Evolutionary conservation across 2,797 vertebrate genomes (phyloP).

Genomic region (Botia almorhae): DNA sequence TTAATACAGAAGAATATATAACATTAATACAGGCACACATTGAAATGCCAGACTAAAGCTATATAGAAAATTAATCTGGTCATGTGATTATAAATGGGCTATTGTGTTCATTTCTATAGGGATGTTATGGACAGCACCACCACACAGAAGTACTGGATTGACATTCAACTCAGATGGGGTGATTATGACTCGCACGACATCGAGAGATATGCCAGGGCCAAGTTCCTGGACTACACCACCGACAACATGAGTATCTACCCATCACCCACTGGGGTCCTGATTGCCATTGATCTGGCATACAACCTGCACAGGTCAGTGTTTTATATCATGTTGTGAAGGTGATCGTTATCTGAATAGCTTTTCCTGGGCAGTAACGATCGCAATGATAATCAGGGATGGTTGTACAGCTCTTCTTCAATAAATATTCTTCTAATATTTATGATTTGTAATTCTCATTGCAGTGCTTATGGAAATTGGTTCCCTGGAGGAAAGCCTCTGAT

Average conservation of each 20-base stretch:
- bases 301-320: constrained; percentile 93
- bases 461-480: constrained; percentile 99
- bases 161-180: constrained; percentile 98
- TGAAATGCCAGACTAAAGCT: too few species aligned
- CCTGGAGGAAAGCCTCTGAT: constrained; percentile 98
- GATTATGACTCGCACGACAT: constrained; percentile 99
- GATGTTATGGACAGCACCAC: constrained; percentile 99
- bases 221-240: constrained; percentile 98
- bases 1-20: too few species aligned
- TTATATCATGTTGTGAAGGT: neutral
- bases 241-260: constrained; percentile 99
- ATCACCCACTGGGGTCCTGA: constrained; percentile 96
- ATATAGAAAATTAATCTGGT: too few species aligned
- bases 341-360: neutral
- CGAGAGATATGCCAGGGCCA: constrained; percentile 95
- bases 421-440: too few species aligned
- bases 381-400: neutral
- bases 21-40: too few species aligned
- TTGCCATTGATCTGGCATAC: constrained; percentile 97
- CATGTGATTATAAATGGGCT: neutral
- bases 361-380: too few species aligned
- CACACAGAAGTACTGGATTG: constrained; percentile 99
- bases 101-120: constrained; percentile 72
- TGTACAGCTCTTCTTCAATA: neutral
- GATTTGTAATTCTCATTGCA: constrained; percentile 59